phyloP scores from a whole-genome alignment of 2,888 invertebrate species.

The Atethmia centrago region DNA sequence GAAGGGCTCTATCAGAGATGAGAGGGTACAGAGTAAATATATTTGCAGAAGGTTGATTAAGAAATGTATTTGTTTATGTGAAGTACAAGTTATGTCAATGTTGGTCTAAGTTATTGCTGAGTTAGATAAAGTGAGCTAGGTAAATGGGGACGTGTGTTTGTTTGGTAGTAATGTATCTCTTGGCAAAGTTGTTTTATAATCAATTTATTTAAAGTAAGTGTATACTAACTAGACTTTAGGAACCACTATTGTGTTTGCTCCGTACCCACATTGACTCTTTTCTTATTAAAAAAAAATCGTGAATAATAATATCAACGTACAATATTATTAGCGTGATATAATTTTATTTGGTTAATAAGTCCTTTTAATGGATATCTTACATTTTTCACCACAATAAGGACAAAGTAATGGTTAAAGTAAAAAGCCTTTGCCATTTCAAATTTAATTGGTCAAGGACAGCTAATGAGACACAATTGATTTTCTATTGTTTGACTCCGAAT shows the following conservation, averaged over 20 bases:
- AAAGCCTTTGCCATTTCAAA: no score
- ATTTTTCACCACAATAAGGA: no score
- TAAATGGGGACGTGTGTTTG: neutral
- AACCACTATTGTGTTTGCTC: neutral
- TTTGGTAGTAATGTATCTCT: neutral
- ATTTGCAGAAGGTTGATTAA: constrained; percentile 52
- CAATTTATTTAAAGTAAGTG: neutral
- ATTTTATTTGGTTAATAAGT: no score
- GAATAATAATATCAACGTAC: no score
- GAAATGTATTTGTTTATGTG: constrained; percentile 32
- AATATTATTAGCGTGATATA: no score
- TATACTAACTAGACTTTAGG: neutral
- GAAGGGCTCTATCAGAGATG: constrained; percentile 67
- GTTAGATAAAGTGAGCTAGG: neutral
- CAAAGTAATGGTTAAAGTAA: no score
- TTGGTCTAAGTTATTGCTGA: constrained; percentile 7
- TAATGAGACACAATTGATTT: no score
- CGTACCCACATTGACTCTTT: no score
- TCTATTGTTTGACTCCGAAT: no score
- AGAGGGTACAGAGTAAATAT: constrained; percentile 47
- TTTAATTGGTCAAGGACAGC: no score
- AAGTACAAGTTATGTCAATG: constrained; percentile 15
- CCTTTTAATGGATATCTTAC: no score
- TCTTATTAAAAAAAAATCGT: no score
- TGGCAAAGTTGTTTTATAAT: neutral